Percentiles rank a stretch among this genome's conserved stretches.
Conservation (phyloP, 2,113 vertebrate species). For the Campylorhamphus procurvoides region DNA sequence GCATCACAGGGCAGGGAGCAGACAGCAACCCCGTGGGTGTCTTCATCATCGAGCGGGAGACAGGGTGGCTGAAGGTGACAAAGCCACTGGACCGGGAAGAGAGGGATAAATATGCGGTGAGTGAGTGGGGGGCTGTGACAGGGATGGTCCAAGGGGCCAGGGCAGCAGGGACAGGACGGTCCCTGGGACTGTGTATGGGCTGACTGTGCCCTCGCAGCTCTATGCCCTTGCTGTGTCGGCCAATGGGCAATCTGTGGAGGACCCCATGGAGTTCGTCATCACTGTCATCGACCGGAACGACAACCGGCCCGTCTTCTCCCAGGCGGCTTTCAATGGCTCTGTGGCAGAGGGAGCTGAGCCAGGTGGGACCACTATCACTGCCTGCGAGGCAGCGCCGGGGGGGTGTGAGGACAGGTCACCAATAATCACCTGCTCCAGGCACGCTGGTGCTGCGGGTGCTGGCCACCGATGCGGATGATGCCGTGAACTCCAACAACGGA, state of each 20-base stretch:
- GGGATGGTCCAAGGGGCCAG: no score
- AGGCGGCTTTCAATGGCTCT: not conserved
- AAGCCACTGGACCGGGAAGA: slow-evolving; percentile 76
- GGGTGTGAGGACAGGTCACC: not conserved
- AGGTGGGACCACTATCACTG: not conserved
- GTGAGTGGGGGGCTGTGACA: not conserved
- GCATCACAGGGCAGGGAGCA: slow-evolving; percentile 77
- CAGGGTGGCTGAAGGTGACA: slow-evolving; percentile 72
- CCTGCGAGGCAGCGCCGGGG: not conserved
- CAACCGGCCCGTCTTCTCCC: not conserved
- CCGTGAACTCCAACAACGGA: slow-evolving; percentile 31
- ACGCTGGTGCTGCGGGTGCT: slow-evolving; percentile 71
- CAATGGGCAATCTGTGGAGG: slow-evolving; percentile 58
- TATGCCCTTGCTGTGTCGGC: not conserved
- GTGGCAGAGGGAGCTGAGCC: not conserved
- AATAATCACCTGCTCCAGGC: slow-evolving; percentile 7
- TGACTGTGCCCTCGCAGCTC: not conserved
- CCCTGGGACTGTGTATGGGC: not conserved
- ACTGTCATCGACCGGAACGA: slow-evolving; percentile 71
- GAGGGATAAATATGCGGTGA: slow-evolving; percentile 44
- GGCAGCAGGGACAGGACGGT: not conserved
- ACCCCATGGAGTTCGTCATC: slow-evolving; percentile 78
- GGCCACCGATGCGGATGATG: slow-evolving; percentile 73
- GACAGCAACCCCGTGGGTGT: slow-evolving; percentile 65
- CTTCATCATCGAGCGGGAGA: slow-evolving; percentile 70